Evolutionary conservation across 1,140 invertebrate genomes (phyloP).

Genomic region (Drosophila kepulauana): DNA sequence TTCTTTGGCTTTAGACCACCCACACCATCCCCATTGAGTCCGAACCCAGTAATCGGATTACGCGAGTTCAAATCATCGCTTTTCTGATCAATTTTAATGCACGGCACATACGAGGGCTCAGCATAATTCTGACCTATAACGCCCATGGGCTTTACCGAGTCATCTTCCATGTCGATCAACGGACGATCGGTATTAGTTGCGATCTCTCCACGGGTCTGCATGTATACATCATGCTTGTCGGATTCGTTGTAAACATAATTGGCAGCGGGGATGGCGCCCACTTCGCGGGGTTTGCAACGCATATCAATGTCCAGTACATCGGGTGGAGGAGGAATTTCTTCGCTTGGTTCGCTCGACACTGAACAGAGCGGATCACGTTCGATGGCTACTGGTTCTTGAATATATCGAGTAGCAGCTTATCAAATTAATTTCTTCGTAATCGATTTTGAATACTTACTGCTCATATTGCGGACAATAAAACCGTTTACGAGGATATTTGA

Average conservation of each 20-base stretch:
- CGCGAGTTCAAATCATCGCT: conserved; percentile 35
- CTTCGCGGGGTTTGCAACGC: conserved; percentile 33
- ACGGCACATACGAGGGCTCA: conserved; percentile 16
- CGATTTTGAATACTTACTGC: conserved; percentile 65
- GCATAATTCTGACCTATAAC: conserved; percentile 21
- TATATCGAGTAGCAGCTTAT: conserved; percentile 7
- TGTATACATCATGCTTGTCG: conserved; percentile 32
- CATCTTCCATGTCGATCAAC: conserved; percentile 34
- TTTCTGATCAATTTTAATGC: conserved; percentile 34
- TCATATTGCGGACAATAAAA: conserved; percentile 59
- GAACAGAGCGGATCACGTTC: conserved; percentile 17
- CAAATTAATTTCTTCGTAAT: neutral
- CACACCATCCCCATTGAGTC: conserved; percentile 74
- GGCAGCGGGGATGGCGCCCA: conserved; percentile 33
- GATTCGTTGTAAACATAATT: conserved; percentile 28
- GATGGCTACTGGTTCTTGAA: neutral
- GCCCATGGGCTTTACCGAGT: conserved; percentile 32
- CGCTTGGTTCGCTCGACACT: neutral
- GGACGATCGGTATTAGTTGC: conserved; percentile 48
- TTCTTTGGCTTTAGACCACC: conserved; percentile 74
- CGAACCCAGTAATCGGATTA: conserved; percentile 77
- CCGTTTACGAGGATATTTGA: neutral
- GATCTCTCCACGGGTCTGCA: conserved; percentile 44
- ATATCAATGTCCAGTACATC: conserved; percentile 22
- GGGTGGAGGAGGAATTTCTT: neutral